Evolutionary conservation across 2,888 invertebrate species (phyloP).

Genomic region (Fissipunctia ypsillon): DNA sequence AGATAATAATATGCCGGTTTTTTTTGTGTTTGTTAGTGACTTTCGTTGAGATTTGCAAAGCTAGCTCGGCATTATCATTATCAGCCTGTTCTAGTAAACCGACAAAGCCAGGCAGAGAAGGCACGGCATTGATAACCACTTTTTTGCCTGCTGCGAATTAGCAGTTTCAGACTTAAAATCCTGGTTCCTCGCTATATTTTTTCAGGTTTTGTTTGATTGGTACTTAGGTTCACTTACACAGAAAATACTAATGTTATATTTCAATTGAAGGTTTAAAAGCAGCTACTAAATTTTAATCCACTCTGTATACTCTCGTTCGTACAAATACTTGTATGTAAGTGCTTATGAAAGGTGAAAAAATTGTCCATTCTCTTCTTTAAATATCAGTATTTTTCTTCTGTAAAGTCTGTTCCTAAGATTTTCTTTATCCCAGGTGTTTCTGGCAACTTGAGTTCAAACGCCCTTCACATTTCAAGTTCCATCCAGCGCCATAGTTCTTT

Average conservation of each 20-base stretch:
- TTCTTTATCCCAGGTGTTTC: constrained; percentile 19
- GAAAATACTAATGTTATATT: background rate
- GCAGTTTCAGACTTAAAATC: background rate
- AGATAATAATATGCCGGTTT: background rate
- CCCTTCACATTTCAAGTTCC: constrained; percentile 27
- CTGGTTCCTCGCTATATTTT: too few species aligned
- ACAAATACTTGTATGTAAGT: background rate
- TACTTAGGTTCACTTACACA: background rate
- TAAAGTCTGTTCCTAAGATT: background rate
- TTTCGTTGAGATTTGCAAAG: background rate
- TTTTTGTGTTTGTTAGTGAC: background rate
- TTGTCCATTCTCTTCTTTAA: background rate
- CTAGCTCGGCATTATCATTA: background rate
- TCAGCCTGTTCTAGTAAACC: too few species aligned
- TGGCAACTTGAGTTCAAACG: constrained; percentile 25
- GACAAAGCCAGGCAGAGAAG: too few species aligned
- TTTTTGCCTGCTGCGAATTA: background rate
- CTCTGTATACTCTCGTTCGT: background rate
- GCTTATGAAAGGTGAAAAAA: background rate
- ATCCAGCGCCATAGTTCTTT: constrained; percentile 24
- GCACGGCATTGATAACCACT: background rate
- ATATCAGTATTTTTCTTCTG: background rate
- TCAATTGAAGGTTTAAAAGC: background rate
- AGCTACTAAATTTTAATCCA: background rate
- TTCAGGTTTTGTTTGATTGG: too few species aligned